phyloP scores from a whole-genome alignment of 2,797 vertebrate genomes.

The Chlorospingus flavigularis region DNA sequence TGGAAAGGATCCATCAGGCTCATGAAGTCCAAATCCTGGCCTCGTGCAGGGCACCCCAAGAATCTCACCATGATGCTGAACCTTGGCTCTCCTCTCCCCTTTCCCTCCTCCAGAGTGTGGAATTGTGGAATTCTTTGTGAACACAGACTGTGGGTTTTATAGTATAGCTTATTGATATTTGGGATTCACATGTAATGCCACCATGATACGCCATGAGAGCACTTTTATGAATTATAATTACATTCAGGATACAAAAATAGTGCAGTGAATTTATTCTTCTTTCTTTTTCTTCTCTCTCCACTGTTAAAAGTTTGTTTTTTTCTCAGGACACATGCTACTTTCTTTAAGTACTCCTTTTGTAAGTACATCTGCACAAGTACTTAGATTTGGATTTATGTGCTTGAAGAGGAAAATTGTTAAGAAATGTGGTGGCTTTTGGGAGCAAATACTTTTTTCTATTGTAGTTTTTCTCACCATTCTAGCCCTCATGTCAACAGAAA shows the following conservation, averaged over 20 bases:
- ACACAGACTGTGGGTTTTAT: not conserved
- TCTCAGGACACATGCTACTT: not conserved
- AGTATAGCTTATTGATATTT: not conserved
- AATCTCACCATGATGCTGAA: not conserved
- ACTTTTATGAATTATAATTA: not conserved
- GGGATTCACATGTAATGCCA: not conserved
- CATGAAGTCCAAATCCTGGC: not conserved
- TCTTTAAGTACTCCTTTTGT: not conserved
- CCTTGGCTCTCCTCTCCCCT: not conserved
- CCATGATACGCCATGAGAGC: not conserved
- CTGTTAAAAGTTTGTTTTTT: not conserved
- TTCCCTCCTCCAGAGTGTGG: not conserved
- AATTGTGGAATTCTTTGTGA: not conserved
- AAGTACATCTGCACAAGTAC: not conserved
- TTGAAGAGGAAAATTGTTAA: not conserved
- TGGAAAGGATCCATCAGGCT: not conserved
- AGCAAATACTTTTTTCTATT: not conserved
- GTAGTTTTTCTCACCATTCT: not conserved
- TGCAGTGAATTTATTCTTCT: not conserved
- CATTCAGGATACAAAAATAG: not conserved
- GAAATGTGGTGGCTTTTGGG: not conserved
- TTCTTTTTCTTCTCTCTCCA: not conserved
- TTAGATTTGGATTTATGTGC: not conserved
- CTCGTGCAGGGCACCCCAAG: rapidly evolving
- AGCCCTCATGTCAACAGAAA: not conserved